Evolutionary conservation across 2,797 vertebrate species (phyloP).

Genomic region (Clarias fuscus): DNA sequence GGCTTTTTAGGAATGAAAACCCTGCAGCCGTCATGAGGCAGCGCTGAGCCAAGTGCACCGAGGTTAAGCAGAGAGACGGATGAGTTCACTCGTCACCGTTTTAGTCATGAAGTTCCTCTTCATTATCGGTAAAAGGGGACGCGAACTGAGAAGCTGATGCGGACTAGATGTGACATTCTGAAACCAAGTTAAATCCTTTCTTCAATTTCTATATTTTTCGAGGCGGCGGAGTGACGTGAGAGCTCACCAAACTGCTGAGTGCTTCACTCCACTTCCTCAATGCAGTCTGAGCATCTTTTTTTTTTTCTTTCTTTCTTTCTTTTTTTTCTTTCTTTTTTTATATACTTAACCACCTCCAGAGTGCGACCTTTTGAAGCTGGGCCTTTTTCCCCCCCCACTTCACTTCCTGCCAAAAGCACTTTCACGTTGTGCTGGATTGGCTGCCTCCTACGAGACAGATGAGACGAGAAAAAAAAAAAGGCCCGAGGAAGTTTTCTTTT

Average conservation of each 20-base stretch:
- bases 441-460: conserved; percentile 37
- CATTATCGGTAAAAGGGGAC: conserved; percentile 33
- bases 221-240: not conserved
- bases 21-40: not conserved
- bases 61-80: conserved; percentile 8
- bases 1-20: conserved; percentile 20
- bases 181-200: not conserved
- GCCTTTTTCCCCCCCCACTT: conserved; percentile 47
- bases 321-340: not conserved
- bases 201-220: not conserved
- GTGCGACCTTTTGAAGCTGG: conserved; percentile 51
- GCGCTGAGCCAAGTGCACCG: conserved; percentile 3
- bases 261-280: not conserved
- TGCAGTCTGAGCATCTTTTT: not conserved
- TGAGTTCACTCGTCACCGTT: conserved; percentile 12
- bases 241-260: not conserved
- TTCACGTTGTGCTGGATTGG: conserved; percentile 44
- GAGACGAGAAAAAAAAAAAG: conserved; percentile 18
- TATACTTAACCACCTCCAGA: conserved; percentile 35
- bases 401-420: conserved; percentile 58
- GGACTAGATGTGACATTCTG: not conserved
- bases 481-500: not conserved
- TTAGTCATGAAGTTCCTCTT: conserved; percentile 9
- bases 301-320: too few species aligned
- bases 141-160: not conserved